Evolutionary conservation across 30 jellyfish, hydroid and myxozoan genomes (phyloP), one percentile per base, ranked within the genome.

Genomic region (Nemopilema nomurai): DNA sequence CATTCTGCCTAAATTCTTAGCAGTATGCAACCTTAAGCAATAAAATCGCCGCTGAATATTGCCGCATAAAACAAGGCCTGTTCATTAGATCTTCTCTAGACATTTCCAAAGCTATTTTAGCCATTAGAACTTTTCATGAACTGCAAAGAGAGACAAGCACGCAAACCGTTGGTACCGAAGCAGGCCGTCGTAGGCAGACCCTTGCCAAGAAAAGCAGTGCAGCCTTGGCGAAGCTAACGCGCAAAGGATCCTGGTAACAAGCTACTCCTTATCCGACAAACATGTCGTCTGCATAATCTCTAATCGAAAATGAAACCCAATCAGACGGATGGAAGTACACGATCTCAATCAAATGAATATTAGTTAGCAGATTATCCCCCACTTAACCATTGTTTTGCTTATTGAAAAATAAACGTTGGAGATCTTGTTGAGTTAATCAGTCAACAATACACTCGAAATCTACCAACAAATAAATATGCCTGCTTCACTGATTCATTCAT

Each of bases 391-490:
- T 83, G 91, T 83, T 62, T 72, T 33, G 81, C 91, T 71, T 72
- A 83, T 83, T 83, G 91, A 71, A 83, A 83, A 83, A 83, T 72
- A 83, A 83, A 83, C 91, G 91, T 66, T 83, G 91, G 91, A 71
- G 86, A 83, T 83, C 86, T 83, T 83, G 91, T 83, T 83, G 82
- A 83, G 91, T 83, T 83, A 83, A 83, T 83, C 91, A 83, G 85
- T 41, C 69, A 83, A 83, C 91, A 83, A 83, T 71, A 72, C 62
- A 80, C 86, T 83, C 81, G 91, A 83, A 83, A 83, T 83, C 91
- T 70, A 83, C 82, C 79, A 83, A 83, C 91, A 83, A 83, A 83
- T 83, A 83, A 71, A 74, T 72, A 71, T 29, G 86, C 78, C 86
- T 83, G 86, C 91, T 71, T 83, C 86, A 74, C 80, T 83, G 91